phyloP scores from a whole-genome alignment of 2,888 invertebrate species.

The Eumerus sabulonum region DNA sequence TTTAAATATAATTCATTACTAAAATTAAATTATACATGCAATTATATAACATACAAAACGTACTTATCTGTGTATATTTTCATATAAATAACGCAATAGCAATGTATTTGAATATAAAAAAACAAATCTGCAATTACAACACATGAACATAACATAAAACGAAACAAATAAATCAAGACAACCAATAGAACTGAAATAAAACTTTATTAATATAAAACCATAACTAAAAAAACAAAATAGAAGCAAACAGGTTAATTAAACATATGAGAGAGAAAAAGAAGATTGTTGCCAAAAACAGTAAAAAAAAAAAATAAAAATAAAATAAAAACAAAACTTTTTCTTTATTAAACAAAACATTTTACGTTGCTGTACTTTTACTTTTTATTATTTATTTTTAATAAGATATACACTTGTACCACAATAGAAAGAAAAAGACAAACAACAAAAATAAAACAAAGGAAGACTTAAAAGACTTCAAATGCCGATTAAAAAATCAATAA shows the following conservation, averaged over 20 bases:
- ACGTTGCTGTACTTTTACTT: constrained; percentile 64
- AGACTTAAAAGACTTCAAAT: constrained; percentile 61
- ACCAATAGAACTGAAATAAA: constrained; percentile 69
- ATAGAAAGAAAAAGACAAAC: constrained; percentile 50
- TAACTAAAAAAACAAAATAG: too few relatives aligned
- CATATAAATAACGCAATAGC: constrained; percentile 59
- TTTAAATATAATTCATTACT: constrained; percentile 5
- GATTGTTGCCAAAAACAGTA: constrained; percentile 76
- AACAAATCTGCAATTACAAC: constrained; percentile 70
- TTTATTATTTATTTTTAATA: constrained; percentile 58
- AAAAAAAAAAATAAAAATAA: constrained; percentile 68
- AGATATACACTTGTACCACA: constrained; percentile 67
- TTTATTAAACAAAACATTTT: constrained; percentile 59
- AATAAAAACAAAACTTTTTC: constrained; percentile 66
- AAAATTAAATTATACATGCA: constrained; percentile 32
- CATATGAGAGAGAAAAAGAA: constrained; percentile 77
- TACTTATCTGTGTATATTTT: constrained; percentile 60
- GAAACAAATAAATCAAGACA: constrained; percentile 64
- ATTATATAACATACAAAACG: constrained; percentile 52
- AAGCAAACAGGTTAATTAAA: constrained; percentile 64
- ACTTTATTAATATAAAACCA: constrained; percentile 55
- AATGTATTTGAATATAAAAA: constrained; percentile 58
- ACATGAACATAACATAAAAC: constrained; percentile 51
- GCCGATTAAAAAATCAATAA: constrained; percentile 61
- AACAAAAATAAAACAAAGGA: too few relatives aligned